Evolutionary conservation across 2,888 invertebrate genomes (phyloP), one percentile per base, ranked within the genome.

Genomic region (Oscheius sp.): DNA sequence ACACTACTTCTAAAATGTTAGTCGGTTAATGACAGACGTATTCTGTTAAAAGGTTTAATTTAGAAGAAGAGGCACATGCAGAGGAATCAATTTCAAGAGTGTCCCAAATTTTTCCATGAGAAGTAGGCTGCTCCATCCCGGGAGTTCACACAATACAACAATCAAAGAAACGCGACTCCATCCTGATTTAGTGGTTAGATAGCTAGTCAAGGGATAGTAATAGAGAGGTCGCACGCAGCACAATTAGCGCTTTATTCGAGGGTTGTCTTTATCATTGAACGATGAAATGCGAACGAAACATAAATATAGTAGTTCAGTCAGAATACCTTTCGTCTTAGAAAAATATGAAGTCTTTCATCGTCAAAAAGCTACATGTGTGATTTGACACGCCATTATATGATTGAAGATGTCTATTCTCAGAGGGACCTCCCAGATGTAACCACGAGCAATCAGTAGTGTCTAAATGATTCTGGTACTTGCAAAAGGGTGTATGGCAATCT

Each of bases 361-460:
- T 44, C 59, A 44, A 59, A 59, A 59, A 30, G 59, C 59, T 59
- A 59, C 59, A 59, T 59, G 59, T 59, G 59, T 59, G 59, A 59
- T 59, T 59, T 59, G 59, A 59, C 44, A 59, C 59, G 59, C 59
- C 59, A 59, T 57, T 57, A 57, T 59, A 59, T 59, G 59, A 59
- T 59, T 59, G 59, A 59, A 59, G 59, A 59, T 59, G 59, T 44
- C 24, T 59, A 59, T 44, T 59, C 59, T 24, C 59, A 44, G 59
- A 41, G 59, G 59, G 59, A 59, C 59, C 54, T 59, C 59, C 44
- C 30, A 44, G 30, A n/a, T 32, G 14, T 9, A 14, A 30, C 36
- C 32, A 17, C 54, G 20, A 22, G 20, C 54, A 54, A 54, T 54
- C 54, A 54, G 54, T 32, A 24, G 49, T n/a, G 24, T 24, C 50